Percentiles rank a stretch among this genome's conserved stretches.
Evolutionary conservation across 1,140 invertebrate species (phyloP).

Genomic region (Dendroctonus ponderosae): DNA sequence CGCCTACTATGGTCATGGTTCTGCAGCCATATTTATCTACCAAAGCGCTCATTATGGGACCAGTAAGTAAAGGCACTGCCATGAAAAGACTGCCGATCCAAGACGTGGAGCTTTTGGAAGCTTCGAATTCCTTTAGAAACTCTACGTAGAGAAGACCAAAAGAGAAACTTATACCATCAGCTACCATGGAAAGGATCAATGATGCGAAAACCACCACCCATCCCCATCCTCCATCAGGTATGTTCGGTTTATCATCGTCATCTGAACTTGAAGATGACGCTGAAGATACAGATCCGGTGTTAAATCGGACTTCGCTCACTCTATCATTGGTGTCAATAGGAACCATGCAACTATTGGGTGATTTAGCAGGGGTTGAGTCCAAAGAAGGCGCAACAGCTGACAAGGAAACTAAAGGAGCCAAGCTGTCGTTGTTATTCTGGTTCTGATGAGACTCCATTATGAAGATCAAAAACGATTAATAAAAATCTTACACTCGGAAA

Average conservation of each 20-base stretch:
- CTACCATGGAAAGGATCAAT: conserved; percentile 85
- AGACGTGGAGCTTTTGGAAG: conserved; percentile 78
- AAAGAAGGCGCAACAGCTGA: conserved; percentile 39
- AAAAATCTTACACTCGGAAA: background rate
- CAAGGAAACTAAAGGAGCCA: conserved; percentile 51
- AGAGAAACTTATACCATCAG: conserved; percentile 92
- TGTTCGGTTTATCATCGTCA: conserved; percentile 51
- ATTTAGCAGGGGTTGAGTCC: conserved; percentile 34
- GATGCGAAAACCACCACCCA: conserved; percentile 87
- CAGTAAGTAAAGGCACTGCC: conserved; percentile 82
- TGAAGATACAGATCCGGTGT: conserved; percentile 15
- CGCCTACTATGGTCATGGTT: conserved; percentile 77
- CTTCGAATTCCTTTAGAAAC: conserved; percentile 81
- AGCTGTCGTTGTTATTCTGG: conserved; percentile 3
- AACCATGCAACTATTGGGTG: conserved; percentile 12
- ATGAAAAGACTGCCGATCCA: conserved; percentile 88
- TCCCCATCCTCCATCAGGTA: conserved; percentile 76
- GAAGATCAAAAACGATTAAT: background rate
- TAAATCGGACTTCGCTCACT: conserved; percentile 32
- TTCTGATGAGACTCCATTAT: conserved; percentile 20
- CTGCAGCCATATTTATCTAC: conserved; percentile 87
- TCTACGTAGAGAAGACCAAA: conserved; percentile 88
- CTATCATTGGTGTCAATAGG: conserved; percentile 8
- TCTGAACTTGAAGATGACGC: conserved; percentile 25
- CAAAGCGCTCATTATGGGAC: conserved; percentile 81